phyloP scores from a whole-genome alignment of 2,888 invertebrate genomes.

The Pherbina coryleti region DNA sequence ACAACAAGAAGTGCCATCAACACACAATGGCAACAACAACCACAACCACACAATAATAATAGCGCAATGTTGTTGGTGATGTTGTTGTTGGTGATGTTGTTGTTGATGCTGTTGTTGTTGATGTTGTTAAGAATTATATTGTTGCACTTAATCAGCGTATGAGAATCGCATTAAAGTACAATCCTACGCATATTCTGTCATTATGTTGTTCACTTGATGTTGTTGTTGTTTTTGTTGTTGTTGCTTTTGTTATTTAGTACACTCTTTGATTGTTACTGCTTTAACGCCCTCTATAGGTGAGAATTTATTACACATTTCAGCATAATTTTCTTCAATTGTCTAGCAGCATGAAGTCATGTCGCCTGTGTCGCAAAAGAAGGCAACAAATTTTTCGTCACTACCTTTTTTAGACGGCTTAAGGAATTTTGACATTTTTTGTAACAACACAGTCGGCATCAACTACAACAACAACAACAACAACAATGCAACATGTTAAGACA shows the following conservation, averaged over 20 bases:
- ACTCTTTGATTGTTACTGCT: not conserved
- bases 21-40: conserved; percentile 13
- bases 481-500: not conserved
- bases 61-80: conserved; percentile 18
- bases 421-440: not conserved
- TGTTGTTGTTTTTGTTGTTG: not conserved
- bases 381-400: not conserved
- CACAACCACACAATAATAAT: conserved; percentile 28
- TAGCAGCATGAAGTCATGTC: not conserved
- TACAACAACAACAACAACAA: not conserved
- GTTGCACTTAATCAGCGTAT: conserved; percentile 53
- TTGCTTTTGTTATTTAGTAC: not conserved
- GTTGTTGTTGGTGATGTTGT: conserved; percentile 48
- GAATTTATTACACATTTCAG: conserved; percentile 21
- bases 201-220: not conserved
- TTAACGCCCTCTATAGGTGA: conserved; percentile 31
- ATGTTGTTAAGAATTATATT: conserved; percentile 49
- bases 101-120: conserved; percentile 38
- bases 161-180: conserved; percentile 49
- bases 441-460: not conserved
- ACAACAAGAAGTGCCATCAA: not conserved
- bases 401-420: too few relatives aligned
- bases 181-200: conserved; percentile 25
- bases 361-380: not conserved
- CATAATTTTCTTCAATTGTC: conserved; percentile 6